Percentiles rank a stretch among this genome's conserved stretches.
Evolutionary conservation across 2,797 vertebrate genomes (phyloP).

Genomic region (Pseudochirops corinnae): DNA sequence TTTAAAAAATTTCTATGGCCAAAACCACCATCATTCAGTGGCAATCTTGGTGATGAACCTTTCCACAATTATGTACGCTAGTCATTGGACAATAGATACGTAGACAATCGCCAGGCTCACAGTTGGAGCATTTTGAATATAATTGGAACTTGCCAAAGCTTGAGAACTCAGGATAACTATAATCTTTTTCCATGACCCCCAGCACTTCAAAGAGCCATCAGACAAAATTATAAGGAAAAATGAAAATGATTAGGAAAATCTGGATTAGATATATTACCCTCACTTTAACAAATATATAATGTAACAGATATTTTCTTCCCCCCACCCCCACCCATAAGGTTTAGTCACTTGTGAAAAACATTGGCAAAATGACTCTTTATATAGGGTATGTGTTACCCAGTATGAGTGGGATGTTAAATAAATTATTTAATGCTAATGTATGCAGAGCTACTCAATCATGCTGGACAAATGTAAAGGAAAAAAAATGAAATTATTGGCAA

Average conservation of each 20-base stretch:
- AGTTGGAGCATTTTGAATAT: background rate
- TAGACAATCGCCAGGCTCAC: background rate
- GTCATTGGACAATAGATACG: background rate
- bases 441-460: background rate
- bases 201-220: background rate
- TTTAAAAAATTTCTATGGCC: background rate
- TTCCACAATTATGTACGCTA: background rate
- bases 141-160: background rate
- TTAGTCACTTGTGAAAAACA: background rate
- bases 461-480: background rate
- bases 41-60: background rate
- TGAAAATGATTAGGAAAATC: background rate
- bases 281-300: too few relatives aligned
- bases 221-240: background rate
- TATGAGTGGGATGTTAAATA: background rate
- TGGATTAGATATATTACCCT: too few relatives aligned
- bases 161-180: background rate
- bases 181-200: background rate
- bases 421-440: background rate
- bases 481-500: conserved; percentile 1
- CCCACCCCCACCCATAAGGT: background rate
- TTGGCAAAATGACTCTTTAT: background rate
- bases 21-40: background rate
- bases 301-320: background rate
- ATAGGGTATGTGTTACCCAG: background rate